A percentile compares a stretch with the other conserved stretches of the same genome.
These are phyloP conservation scores for Phallusia fumigata DNA, from an alignment of 23 tunicate genomes.

Conservation along the genomic window DNA sequence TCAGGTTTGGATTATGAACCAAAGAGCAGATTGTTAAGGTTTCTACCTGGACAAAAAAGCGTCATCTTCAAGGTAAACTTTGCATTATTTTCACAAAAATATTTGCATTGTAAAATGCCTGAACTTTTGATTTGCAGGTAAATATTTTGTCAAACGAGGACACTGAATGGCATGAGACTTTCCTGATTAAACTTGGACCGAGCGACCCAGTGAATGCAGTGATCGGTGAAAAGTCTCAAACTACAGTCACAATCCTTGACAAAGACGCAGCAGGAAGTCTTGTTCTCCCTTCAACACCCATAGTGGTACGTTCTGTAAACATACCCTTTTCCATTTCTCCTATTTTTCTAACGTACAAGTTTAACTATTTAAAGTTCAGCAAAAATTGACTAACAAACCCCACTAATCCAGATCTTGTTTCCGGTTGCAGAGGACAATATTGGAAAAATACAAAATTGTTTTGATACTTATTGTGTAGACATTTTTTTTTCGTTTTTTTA, in stretches of 20 bases:
- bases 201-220: conserved; percentile 97
- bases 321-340: no score
- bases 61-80: conserved; percentile 74
- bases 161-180: conserved; percentile 96
- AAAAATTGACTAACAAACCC: no score
- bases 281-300: conserved; percentile 86
- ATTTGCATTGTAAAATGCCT: no score
- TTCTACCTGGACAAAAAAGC: conserved; percentile 73
- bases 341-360: not conserved
- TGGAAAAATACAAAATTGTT: no score
- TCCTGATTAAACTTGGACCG: conserved; percentile 88
- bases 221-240: conserved; percentile 77
- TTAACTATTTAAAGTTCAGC: no score
- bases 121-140: conserved; percentile 38
- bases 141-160: conserved; percentile 88
- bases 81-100: no score
- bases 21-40: conserved; percentile 87
- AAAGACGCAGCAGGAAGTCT: conserved; percentile 93
- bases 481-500: no score
- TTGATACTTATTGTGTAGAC: no score
- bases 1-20: conserved; percentile 99
- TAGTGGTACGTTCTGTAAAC: conserved; percentile 72
- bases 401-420: no score
- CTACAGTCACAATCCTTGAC: conserved; percentile 92
- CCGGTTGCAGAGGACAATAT: no score